phyloP scores from a whole-genome alignment of 2,797 vertebrate species.

The Pachyuromys duprasi region DNA sequence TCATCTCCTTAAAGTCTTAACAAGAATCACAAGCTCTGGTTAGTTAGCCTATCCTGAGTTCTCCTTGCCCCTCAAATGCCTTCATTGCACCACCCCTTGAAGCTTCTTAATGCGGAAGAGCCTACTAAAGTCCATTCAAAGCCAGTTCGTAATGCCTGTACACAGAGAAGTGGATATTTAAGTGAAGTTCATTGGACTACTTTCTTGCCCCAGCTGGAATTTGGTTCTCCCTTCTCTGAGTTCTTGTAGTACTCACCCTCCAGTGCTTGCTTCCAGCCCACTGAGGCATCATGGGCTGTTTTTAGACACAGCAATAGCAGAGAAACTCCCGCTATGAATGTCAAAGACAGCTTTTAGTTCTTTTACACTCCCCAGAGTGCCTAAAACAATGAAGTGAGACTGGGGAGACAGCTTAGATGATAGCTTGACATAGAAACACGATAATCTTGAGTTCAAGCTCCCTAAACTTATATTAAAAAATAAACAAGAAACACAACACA shows the following conservation, averaged over 20 bases:
- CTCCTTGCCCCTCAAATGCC: not conserved
- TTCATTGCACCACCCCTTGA: not conserved
- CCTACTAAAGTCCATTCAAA: not conserved
- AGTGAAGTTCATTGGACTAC: not conserved
- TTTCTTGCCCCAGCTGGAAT: not conserved
- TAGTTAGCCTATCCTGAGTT: not conserved
- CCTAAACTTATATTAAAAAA: not conserved
- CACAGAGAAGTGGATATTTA: not conserved
- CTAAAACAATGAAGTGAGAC: not conserved
- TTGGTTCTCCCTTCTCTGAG: not conserved
- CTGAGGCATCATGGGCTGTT: not conserved
- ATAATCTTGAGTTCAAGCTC: not conserved
- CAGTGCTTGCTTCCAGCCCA: not conserved
- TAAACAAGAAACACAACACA: not conserved
- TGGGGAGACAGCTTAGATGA: not conserved
- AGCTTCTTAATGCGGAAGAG: not conserved
- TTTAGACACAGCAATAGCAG: not conserved
- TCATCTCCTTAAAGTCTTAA: not conserved
- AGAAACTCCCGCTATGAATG: not conserved
- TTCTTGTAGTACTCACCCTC: not conserved
- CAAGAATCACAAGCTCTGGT: not conserved
- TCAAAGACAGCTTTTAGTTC: not conserved
- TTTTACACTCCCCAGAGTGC: not conserved
- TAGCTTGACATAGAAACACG: not conserved
- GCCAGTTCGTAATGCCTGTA: not conserved